Evolutionary conservation across 2,797 vertebrate species (phyloP).

Genomic region (Odontamblyopus lacepedii): DNA sequence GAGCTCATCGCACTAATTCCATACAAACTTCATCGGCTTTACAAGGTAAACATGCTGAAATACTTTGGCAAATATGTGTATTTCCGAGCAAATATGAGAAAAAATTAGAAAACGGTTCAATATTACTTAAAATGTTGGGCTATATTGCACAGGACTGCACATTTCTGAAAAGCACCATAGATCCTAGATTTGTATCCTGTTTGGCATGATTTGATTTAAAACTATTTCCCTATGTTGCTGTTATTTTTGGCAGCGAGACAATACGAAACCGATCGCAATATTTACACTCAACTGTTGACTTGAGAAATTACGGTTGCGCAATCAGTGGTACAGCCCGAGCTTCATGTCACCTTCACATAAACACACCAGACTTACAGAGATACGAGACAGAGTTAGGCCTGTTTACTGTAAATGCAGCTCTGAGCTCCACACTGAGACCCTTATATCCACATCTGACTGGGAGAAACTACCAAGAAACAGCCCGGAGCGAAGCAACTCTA

Average conservation of each 20-base stretch:
- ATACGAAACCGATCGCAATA: neutral
- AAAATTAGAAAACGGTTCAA: no score
- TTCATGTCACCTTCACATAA: neutral
- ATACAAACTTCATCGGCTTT: no score
- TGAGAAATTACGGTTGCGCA: conserved; percentile 4
- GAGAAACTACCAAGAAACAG: neutral
- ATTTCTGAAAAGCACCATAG: neutral
- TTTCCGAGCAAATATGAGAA: no score
- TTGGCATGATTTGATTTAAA: neutral
- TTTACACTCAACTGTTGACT: neutral
- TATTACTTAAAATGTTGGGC: no score
- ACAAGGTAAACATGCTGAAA: neutral
- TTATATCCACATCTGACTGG: neutral
- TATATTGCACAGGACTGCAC: no score
- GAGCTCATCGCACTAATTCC: neutral
- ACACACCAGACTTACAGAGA: neutral
- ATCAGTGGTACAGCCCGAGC: neutral
- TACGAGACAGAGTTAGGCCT: neutral
- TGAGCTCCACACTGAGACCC: neutral
- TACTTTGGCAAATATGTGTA: neutral
- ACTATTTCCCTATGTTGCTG: neutral
- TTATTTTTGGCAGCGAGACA: neutral
- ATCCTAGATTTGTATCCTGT: neutral
- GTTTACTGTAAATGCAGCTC: conserved; percentile 7
- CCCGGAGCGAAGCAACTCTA: neutral